phyloP scores from a whole-genome alignment of 2,888 invertebrate species.

The Ptychoptera albimana region DNA sequence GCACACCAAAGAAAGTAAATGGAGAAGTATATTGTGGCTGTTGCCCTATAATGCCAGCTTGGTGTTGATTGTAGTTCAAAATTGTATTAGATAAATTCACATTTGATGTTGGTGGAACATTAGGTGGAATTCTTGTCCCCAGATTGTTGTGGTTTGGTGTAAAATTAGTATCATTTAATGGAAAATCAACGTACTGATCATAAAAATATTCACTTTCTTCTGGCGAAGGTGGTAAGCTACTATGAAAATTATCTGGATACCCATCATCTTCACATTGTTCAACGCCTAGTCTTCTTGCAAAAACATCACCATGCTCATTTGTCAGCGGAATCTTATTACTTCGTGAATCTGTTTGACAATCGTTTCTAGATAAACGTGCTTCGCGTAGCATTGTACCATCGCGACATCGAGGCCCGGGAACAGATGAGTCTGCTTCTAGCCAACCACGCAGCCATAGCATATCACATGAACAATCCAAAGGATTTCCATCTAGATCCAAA shows the following conservation, averaged over 20 bases:
- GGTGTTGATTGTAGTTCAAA: constrained; percentile 24
- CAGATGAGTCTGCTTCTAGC: constrained; percentile 54
- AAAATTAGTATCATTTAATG: constrained; percentile 41
- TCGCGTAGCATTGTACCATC: constrained; percentile 64
- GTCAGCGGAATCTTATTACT: constrained; percentile 13
- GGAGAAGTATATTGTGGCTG: constrained; percentile 31
- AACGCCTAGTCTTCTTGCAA: constrained; percentile 37
- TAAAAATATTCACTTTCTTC: constrained; percentile 71
- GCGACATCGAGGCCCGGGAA: constrained; percentile 55
- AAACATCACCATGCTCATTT: constrained; percentile 55
- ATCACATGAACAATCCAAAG: constrained; percentile 64
- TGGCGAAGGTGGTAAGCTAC: constrained; percentile 41
- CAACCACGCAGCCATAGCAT: constrained; percentile 72
- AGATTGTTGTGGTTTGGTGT: constrained; percentile 15
- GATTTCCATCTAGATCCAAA: constrained; percentile 79
- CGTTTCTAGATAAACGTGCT: constrained; percentile 49
- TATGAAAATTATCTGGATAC: constrained; percentile 30
- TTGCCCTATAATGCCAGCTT: background rate
- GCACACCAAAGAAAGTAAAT: constrained; percentile 75
- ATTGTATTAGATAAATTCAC: constrained; percentile 32
- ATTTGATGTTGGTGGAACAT: constrained; percentile 41
- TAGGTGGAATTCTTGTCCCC: constrained; percentile 31
- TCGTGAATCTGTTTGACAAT: constrained; percentile 36
- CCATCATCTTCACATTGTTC: constrained; percentile 32
- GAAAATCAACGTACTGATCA: constrained; percentile 68